phyloP scores from a whole-genome alignment of 1,140 invertebrate species.

The Drosophila novamexicana region DNA sequence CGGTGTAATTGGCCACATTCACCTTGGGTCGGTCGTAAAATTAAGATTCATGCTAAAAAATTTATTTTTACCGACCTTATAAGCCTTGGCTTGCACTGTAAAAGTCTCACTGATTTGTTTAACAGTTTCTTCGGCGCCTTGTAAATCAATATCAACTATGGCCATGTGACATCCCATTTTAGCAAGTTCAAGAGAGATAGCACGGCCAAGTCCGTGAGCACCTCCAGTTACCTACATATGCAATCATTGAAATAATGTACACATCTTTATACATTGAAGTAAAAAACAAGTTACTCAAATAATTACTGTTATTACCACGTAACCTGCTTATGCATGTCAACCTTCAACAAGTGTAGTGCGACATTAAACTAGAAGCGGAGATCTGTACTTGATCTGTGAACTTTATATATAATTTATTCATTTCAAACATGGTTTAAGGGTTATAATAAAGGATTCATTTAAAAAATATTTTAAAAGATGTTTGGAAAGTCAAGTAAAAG shows the following conservation, averaged over 20 bases:
- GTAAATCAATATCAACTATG: constrained; percentile 52
- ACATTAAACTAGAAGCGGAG: background rate
- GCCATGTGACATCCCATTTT: constrained; percentile 58
- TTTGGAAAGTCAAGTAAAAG: too few relatives aligned
- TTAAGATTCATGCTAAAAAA: background rate
- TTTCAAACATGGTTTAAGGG: background rate
- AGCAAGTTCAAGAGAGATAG: constrained; percentile 54
- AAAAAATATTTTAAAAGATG: too few relatives aligned
- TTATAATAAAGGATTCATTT: too few relatives aligned
- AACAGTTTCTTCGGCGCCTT: constrained; percentile 52
- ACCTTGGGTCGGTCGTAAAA: constrained; percentile 16
- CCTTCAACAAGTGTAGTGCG: too few relatives aligned
- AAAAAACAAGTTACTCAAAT: too few relatives aligned
- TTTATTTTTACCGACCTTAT: constrained; percentile 37
- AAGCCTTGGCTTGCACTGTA: constrained; percentile 49
- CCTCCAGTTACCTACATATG: constrained; percentile 58
- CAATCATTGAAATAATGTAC: too few relatives aligned
- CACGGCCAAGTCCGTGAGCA: constrained; percentile 59
- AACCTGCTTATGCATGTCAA: too few relatives aligned
- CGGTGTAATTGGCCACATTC: constrained; percentile 41
- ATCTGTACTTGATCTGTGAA: background rate
- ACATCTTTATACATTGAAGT: too few relatives aligned
- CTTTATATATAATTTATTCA: too few relatives aligned
- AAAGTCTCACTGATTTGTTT: constrained; percentile 37
- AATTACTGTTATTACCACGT: too few relatives aligned